phyloP scores from a whole-genome alignment of 1,140 invertebrate genomes.

The Diorhabda sublineata region DNA sequence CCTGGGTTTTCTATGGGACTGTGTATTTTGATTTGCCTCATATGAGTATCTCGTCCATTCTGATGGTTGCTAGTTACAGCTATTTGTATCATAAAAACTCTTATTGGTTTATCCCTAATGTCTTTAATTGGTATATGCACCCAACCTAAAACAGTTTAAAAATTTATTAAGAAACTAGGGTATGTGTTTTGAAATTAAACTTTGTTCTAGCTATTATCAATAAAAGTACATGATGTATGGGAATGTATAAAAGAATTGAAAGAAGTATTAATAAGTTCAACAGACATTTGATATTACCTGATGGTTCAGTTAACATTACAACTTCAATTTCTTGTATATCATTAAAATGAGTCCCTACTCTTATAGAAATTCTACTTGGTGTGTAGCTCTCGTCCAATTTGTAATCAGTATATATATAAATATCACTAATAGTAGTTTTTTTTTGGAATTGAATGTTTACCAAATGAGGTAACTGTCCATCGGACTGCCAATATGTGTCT shows the following conservation, averaged over 20 bases:
- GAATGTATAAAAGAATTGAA: too few relatives aligned
- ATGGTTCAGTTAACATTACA: slow-evolving; percentile 89
- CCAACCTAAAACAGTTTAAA: slow-evolving; percentile 68
- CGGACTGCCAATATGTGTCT: slow-evolving; percentile 99
- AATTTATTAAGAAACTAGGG: background rate
- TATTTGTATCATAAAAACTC: slow-evolving; percentile 96
- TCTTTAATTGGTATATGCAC: slow-evolving; percentile 90
- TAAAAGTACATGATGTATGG: too few relatives aligned
- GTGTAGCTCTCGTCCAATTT: slow-evolving; percentile 99
- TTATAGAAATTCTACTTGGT: slow-evolving; percentile 90
- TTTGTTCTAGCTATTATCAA: too few relatives aligned
- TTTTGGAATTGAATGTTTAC: slow-evolving; percentile 97
- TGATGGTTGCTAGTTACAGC: slow-evolving; percentile 98
- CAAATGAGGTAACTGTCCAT: slow-evolving; percentile 95
- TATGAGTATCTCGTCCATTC: slow-evolving; percentile 96
- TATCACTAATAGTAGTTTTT: slow-evolving; percentile 92
- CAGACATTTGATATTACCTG: slow-evolving; percentile 47
- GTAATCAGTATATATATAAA: slow-evolving; percentile 96
- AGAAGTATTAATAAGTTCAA: slow-evolving; percentile 4
- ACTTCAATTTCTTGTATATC: slow-evolving; percentile 97
- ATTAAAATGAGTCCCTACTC: slow-evolving; percentile 94
- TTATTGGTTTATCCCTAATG: slow-evolving; percentile 78
- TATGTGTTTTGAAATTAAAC: background rate
- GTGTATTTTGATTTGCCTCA: slow-evolving; percentile 95
- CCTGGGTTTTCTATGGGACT: slow-evolving; percentile 81